These are phyloP conservation scores for Hemiprocne comata DNA, from an alignment of 2,113 vertebrate genomes.

Conservation along the genomic window DNA sequence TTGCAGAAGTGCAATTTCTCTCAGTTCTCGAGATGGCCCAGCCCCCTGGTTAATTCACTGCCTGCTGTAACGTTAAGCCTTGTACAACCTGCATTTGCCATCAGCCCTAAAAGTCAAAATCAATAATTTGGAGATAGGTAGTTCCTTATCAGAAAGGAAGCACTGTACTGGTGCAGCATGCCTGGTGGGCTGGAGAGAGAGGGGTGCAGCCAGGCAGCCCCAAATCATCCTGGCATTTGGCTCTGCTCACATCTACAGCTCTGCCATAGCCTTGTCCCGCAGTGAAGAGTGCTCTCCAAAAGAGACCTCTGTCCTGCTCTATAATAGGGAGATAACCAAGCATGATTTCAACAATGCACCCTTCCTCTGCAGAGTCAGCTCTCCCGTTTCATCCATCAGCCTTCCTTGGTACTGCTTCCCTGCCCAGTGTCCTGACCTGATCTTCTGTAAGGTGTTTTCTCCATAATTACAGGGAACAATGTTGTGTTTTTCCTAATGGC, in stretches of 20 bases:
- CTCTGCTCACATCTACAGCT: not conserved
- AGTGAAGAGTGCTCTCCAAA: not conserved
- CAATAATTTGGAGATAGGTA: conserved; percentile 23
- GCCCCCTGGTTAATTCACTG: not conserved
- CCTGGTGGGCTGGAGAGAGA: not conserved
- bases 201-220: not conserved
- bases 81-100: not conserved
- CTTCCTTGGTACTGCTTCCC: not conserved
- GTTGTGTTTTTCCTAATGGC: not conserved
- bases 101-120: conserved; percentile 25
- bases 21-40: conserved; percentile 2
- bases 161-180: not conserved
- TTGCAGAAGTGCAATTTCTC: conserved; percentile 13
- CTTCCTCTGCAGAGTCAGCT: not conserved
- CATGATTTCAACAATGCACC: not conserved
- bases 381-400: not conserved
- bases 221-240: not conserved
- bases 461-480: rapidly evolving
- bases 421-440: rapidly evolving
- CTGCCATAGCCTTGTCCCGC: not conserved
- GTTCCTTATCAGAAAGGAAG: conserved; percentile 17
- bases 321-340: not conserved
- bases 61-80: not conserved
- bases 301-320: not conserved
- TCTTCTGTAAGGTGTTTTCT: not conserved